Conservation (phyloP, 2,888 invertebrate species). For the Drosophila vallismaia region DNA sequence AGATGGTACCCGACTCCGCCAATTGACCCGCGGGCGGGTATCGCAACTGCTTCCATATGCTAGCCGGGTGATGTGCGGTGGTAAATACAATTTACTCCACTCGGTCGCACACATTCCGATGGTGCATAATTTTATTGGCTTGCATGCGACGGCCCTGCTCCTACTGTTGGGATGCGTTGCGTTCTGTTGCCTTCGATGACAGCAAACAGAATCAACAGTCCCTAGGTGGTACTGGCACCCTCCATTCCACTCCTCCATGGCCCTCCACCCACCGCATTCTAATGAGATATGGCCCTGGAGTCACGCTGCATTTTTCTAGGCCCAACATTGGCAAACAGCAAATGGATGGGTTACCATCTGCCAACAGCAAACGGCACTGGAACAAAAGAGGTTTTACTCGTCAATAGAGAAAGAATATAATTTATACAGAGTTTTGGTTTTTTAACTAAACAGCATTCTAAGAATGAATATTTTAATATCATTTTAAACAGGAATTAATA, state of each 20-base stretch:
- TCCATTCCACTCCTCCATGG: neutral
- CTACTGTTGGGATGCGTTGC: constrained; percentile 30
- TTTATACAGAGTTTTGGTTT: too few species aligned
- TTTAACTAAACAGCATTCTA: too few species aligned
- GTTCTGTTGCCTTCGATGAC: constrained; percentile 44
- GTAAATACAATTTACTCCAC: constrained; percentile 76
- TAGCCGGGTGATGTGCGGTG: constrained; percentile 39
- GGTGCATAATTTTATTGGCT: constrained; percentile 75
- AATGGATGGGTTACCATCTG: constrained; percentile 24
- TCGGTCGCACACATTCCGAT: constrained; percentile 69
- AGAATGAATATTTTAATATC: too few species aligned
- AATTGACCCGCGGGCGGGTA: constrained; percentile 65
- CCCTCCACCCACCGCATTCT: constrained; percentile 24
- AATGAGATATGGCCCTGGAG: constrained; percentile 50
- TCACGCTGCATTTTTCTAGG: constrained; percentile 47
- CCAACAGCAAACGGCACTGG: neutral
- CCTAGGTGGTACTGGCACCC: constrained; percentile 25
- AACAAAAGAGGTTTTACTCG: too few species aligned
- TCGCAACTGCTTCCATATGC: constrained; percentile 39
- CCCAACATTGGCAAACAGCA: constrained; percentile 42
- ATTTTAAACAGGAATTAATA: too few species aligned
- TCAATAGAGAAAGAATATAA: too few species aligned
- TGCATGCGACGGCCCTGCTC: constrained; percentile 17
- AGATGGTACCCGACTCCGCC: constrained; percentile 32
- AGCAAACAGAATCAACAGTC: constrained; percentile 67